Percentiles rank a stretch among this genome's conserved stretches.
These are phyloP conservation scores for Clarias fuscus DNA, from an alignment of 2,797 vertebrate species.

Conservation along the genomic window DNA sequence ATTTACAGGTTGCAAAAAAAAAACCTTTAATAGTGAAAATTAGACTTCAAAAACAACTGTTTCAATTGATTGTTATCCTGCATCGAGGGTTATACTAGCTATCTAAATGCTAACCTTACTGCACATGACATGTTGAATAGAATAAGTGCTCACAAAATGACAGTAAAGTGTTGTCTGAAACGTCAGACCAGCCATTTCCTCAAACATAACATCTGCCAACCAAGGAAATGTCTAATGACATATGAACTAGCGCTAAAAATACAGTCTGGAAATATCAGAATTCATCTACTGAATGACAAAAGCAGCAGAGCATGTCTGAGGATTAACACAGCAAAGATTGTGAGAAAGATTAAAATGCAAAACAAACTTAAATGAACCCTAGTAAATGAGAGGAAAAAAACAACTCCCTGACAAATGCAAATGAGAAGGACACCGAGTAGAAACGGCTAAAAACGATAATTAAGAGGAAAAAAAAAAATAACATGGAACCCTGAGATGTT, in stretches of 20 bases:
- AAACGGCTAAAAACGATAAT: background rate
- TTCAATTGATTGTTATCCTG: background rate
- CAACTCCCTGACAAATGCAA: conserved; percentile 10
- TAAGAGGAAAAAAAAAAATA: background rate
- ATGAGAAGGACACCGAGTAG: background rate
- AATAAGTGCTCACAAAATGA: conserved; percentile 12
- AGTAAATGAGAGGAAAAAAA: background rate
- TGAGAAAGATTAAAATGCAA: background rate
- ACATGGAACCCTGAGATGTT: background rate
- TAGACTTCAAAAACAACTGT: background rate
- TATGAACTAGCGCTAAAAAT: conserved; percentile 36
- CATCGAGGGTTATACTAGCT: background rate
- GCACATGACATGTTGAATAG: background rate
- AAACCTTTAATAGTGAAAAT: background rate
- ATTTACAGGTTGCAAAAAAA: background rate
- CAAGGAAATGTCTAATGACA: conserved; percentile 18
- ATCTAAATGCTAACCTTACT: background rate
- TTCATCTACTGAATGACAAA: conserved; percentile 25
- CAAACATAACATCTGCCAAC: conserved; percentile 26
- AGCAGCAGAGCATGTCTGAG: conserved; percentile 13
- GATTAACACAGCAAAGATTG: background rate
- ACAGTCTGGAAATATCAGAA: conserved; percentile 13
- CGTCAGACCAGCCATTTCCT: conserved; percentile 8
- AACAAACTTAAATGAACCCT: background rate
- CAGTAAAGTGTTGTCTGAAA: background rate